Evolutionary conservation across 1,140 invertebrate species (phyloP), one percentile per base, ranked within the genome.

Genomic region (Bombus balteatus): DNA sequence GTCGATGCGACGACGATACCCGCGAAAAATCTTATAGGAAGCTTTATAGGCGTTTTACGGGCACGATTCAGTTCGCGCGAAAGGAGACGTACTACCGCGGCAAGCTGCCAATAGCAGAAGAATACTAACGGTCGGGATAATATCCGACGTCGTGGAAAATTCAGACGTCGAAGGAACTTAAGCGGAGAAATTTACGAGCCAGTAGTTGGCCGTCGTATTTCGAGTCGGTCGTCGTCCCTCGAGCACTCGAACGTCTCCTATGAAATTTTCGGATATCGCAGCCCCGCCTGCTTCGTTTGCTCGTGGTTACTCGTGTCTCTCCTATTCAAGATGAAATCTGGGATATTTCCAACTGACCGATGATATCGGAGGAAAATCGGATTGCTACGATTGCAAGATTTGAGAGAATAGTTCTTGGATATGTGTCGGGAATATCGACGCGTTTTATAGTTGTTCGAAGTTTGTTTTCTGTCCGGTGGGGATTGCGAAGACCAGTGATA

Each of bases 61-160:
- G 18, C 53, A 3, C 37, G 66, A 47, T 43, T 34, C 53, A 12
- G 62, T 39, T 22, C 62, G 15, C 68, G 68, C 62, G 34, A 47
- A 57, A 65, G 37, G 73, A 76, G 43, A 78, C n/a, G 53, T 70
- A 70, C n/a, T 25, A 12, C 43, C 32, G 28, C 41, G 81, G 73
- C 83, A 37, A 39, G 22, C 66, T 62, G 66, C 66, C 83, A 80
- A 72, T 43, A 80, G 32, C 73, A 47, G n/a, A 66, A 53, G 43
- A 15, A 78, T 71, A 71, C 75, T 71, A 84, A 78, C 75, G 65
- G 43, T 25, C n/a, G 9, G 53, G 66, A 79, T 85, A 57, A 81
- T 80, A 74, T 74, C 53, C 78, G 83, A 81, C 77, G 83, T 85
- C 57, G 66, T 34, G 77, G 77, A 85, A 85, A 85, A 85, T 85